phyloP scores from a whole-genome alignment of 2,113 vertebrate genomes.

The Marmota flaviventris region DNA sequence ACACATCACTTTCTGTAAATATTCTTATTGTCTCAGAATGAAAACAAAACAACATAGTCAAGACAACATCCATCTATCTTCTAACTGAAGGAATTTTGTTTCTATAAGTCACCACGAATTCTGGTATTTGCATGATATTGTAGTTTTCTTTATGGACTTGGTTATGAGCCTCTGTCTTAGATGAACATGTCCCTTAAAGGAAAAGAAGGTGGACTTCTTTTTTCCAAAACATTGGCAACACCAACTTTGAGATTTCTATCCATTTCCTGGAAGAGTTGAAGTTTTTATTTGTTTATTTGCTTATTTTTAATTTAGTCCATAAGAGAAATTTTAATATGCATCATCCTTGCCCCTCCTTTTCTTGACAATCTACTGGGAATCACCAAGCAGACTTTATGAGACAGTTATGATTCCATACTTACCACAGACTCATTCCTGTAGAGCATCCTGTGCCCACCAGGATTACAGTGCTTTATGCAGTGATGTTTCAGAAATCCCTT shows the following conservation, averaged over 20 bases:
- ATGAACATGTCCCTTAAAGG: background rate
- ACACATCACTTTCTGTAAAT: background rate
- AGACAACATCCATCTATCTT: background rate
- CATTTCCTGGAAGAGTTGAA: background rate
- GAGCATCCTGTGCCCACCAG: background rate
- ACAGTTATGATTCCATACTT: background rate
- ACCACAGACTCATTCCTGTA: background rate
- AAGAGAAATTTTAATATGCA: background rate
- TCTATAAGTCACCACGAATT: background rate
- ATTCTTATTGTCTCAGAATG: background rate
- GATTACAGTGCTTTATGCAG: background rate
- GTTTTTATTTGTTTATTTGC: too few species aligned
- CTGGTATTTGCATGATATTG: background rate
- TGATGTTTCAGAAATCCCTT: background rate
- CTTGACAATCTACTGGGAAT: background rate
- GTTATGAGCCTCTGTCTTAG: background rate
- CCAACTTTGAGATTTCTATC: background rate
- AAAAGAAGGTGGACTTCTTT: background rate
- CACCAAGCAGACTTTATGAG: background rate
- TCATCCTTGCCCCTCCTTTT: background rate
- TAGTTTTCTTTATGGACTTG: background rate
- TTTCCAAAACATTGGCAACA: background rate
- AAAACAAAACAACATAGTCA: background rate
- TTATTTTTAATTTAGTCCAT: background rate
- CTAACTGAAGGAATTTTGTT: background rate